Evolutionary conservation across 1,140 invertebrate species (phyloP), one percentile per base, ranked within the genome.

Genomic region (Sycophaga agraensis): DNA sequence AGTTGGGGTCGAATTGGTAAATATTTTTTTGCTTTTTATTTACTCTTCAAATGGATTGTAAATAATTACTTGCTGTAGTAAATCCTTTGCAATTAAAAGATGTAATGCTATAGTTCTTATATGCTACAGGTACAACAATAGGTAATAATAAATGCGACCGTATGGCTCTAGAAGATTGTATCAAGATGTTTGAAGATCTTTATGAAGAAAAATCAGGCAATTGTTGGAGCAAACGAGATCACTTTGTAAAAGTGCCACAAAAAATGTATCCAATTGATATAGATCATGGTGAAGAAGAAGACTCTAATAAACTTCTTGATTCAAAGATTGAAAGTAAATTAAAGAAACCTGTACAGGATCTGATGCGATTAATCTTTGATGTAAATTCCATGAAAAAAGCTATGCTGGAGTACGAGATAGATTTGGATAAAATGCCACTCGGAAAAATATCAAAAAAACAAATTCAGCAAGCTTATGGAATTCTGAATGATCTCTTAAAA

Each of bases 341-440:
- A 5, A 81, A 86, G 0, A 76, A 86, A 68, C 82, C 90, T 0
- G 85, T 99, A 3, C 94, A 98, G 76, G 85, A 91, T 50, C 77
- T 99, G 0, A 86, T 99, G 1, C 84, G 85, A 64, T 82, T 93
- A 46, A 91, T 99, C 50, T 99, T 99, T 79, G 92, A 99, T 80
- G 85, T 97, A 2, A 86, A 94, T 46, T 82, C 81, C 8, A 98
- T 99, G 96, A 96, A 96, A 68, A 88, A 90, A 77, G 88, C 92
- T 4, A 89, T 99, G 86, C 71, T 93, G 66, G 95, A 98, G 75
- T 98, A 97, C 85, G 94, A 98, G 21, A 88, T 98, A 68, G 96
- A 99, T 81, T 85, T 93, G 66, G 93, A 96, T 50, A 98, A 98
- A 81, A 97, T 99, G 96, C 97, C 97, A 0, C 80, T 99, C 2